These are phyloP conservation scores for Gymnobelideus leadbeateri DNA, from an alignment of 2,113 vertebrate species.

Conservation along the genomic window DNA sequence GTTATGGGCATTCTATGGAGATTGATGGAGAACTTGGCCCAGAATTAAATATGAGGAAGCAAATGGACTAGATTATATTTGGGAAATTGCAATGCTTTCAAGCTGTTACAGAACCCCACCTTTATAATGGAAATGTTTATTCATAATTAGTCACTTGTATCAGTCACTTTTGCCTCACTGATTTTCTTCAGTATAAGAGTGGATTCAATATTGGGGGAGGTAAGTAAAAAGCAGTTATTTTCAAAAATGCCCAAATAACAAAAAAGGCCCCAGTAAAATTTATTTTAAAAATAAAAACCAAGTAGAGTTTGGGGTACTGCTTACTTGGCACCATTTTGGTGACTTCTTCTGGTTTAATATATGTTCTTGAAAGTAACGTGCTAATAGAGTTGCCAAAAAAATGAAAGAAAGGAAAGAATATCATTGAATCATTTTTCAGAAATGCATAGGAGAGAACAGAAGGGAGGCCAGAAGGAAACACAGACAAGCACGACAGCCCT, in stretches of 20 bases:
- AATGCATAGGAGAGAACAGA: background rate
- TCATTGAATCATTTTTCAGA: background rate
- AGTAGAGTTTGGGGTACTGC: background rate
- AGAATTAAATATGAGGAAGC: background rate
- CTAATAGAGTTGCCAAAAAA: background rate
- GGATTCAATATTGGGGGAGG: background rate
- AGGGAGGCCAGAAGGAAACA: conserved; percentile 3
- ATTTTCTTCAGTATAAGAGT: background rate
- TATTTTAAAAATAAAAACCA: background rate
- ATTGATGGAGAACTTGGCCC: background rate
- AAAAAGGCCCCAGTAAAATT: background rate
- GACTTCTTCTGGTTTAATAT: background rate
- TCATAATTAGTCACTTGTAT: background rate
- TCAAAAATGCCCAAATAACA: background rate
- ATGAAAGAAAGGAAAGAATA: background rate
- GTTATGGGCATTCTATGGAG: background rate
- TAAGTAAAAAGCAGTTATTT: background rate
- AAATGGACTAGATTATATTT: conserved; percentile 12
- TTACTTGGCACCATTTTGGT: conserved; percentile 2
- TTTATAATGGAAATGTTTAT: background rate
- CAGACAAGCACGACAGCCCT: background rate
- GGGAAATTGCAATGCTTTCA: conserved; percentile 37
- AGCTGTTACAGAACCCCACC: conserved; percentile 14
- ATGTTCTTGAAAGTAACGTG: background rate
- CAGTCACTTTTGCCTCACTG: background rate